Evolutionary conservation across 1,140 invertebrate species (phyloP), one percentile per base, ranked within the genome.

Genomic region (Diabrotica virgifera): DNA sequence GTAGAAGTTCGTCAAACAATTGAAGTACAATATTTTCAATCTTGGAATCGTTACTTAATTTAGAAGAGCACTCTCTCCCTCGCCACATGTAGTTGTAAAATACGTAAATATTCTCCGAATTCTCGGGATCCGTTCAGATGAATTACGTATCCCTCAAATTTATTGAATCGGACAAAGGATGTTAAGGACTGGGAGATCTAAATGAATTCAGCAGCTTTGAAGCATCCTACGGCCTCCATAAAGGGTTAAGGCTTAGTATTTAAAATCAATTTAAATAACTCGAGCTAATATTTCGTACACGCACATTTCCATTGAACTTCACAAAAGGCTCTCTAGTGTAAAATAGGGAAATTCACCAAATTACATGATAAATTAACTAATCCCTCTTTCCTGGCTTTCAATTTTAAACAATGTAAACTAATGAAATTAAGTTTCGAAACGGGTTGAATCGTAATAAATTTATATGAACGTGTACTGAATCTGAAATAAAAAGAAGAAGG

Each of bases 281-380:
- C 36, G 50, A 51, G 66, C 68, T 67, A 67, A 73, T 73, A 73
- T 72, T 73, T 73, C 66, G 66, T 63, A 68, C 68, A 72, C 62
- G 65, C 70, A 72, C 72, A 71, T 64, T 66, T 69, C 70, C 65
- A 72, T 71, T 70, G 70, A 64, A 67, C 64, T 68, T 64, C 66
- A 72, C 71, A 69, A 70, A 73, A 67, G 67, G 62, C 67, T 58
- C 68, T 73, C 67, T 70, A 69, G 63, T 71, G 66, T 72, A 72
- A 74, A 74, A 69, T 70, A 70, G 71, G 67, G 67, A 72, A 74
- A 72, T 74, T 72, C 70, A 60, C 60, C 72, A 66, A 75, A 77
- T 75, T 77, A 76, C 76, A 77, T 77, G 76, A 77, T 76, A 76
- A 77, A 77, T 77, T 76, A 76, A 77, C 74, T 75, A 76, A 76